Percentiles rank a stretch among this genome's conserved stretches.
Conservation (phyloP, 2,888 invertebrate species). For the Cetonia aurata region DNA sequence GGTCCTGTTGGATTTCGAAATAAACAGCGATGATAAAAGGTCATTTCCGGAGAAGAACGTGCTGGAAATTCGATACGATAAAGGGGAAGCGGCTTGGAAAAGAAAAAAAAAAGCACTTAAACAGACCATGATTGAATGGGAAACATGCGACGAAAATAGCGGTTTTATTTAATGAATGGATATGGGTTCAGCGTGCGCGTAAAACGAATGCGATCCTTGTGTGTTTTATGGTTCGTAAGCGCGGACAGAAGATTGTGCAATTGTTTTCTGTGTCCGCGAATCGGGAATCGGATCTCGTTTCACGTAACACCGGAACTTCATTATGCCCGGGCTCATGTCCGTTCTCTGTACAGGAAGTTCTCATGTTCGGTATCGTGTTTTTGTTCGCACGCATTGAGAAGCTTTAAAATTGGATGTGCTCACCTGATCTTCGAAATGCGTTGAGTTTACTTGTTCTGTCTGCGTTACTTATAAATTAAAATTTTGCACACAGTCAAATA, state of each 20-base stretch:
- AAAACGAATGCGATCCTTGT: slow-evolving; percentile 1
- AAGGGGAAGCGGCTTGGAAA: not conserved
- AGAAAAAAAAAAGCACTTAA: not conserved
- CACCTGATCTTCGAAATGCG: slow-evolving; percentile 2
- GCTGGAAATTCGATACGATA: slow-evolving; percentile 2
- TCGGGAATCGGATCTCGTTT: slow-evolving; percentile 12
- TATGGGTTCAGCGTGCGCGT: slow-evolving; percentile 4
- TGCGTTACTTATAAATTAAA: too few relatives aligned
- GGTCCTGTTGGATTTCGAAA: not conserved
- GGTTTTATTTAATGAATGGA: slow-evolving; percentile 21
- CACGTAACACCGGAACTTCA: slow-evolving; percentile 38
- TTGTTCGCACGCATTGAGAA: slow-evolving; percentile 23
- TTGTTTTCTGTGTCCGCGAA: slow-evolving; percentile 16
- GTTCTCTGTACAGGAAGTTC: slow-evolving; percentile 28
- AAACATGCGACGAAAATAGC: not conserved
- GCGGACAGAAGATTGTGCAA: slow-evolving; percentile 8
- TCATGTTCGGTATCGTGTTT: slow-evolving; percentile 28
- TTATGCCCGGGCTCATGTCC: slow-evolving; percentile 14
- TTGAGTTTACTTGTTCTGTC: not conserved
- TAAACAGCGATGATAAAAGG: not conserved
- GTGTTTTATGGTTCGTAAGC: slow-evolving; percentile 27
- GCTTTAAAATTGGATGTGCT: slow-evolving; percentile 25
- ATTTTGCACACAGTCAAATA: too few relatives aligned
- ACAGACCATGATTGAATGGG: too few relatives aligned
- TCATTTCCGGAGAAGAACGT: slow-evolving; percentile 10